phyloP scores from a whole-genome alignment of 2,113 vertebrate genomes.

The Eubucco bourcierii region DNA sequence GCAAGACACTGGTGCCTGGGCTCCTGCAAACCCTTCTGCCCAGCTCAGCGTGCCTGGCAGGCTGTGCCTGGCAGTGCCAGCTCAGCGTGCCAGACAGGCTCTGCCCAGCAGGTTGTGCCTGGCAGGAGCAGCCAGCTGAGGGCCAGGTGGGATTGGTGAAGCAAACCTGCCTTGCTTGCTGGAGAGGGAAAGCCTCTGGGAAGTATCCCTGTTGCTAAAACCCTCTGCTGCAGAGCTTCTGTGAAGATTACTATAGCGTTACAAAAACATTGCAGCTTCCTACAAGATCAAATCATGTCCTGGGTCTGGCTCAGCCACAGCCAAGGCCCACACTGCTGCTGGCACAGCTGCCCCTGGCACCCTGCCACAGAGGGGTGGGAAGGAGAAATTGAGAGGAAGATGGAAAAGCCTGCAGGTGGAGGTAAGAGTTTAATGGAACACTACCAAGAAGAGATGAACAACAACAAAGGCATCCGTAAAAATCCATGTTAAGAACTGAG shows the following conservation, averaged over 20 bases:
- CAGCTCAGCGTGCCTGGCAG: not conserved
- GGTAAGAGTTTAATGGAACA: too few species aligned
- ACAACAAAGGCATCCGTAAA: too few species aligned
- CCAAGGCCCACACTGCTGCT: too few species aligned
- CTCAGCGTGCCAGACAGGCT: not conserved
- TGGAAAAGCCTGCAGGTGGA: too few species aligned
- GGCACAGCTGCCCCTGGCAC: too few species aligned
- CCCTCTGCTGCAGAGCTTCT: not conserved
- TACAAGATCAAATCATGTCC: too few species aligned
- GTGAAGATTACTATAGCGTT: not conserved
- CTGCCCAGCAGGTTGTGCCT: too few species aligned
- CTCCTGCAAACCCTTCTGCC: not conserved
- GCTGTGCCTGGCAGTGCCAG: not conserved
- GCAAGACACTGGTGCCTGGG: not conserved
- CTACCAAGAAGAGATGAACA: too few species aligned
- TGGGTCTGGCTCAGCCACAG: too few species aligned
- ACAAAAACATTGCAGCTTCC: not conserved
- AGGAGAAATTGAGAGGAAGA: too few species aligned
- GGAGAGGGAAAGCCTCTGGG: not conserved
- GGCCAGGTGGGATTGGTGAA: not conserved
- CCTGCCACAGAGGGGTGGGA: too few species aligned
- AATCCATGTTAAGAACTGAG: too few species aligned
- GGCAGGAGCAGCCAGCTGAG: not conserved
- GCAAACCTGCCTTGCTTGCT: not conserved
- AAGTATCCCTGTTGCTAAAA: not conserved